A percentile compares a stretch with the other conserved stretches of the same genome.
These are phyloP conservation scores for Chrysopilus asiliformis DNA, from an alignment of 2,888 invertebrate species.

Conservation along the genomic window DNA sequence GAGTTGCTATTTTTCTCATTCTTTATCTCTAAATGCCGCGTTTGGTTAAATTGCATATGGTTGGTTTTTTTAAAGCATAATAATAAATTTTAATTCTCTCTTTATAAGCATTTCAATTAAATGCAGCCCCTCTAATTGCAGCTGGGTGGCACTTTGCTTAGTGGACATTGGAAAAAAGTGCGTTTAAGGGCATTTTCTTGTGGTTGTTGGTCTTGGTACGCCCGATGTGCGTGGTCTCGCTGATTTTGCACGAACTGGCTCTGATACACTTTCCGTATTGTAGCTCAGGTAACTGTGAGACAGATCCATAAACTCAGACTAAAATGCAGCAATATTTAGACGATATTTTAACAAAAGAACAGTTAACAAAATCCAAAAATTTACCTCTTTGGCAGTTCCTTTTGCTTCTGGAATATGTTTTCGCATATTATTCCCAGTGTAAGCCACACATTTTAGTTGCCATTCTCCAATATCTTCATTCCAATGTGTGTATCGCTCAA, in stretches of 20 bases:
- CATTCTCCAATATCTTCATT: conserved; percentile 98
- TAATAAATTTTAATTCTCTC: too few species aligned
- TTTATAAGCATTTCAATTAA: too few species aligned
- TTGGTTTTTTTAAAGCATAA: too few species aligned
- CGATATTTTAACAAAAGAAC: conserved; percentile 4
- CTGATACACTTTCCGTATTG: conserved; percentile 42
- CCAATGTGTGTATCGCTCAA: conserved; percentile 88
- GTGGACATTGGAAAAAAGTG: too few species aligned
- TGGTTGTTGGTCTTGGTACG: conserved; percentile 41
- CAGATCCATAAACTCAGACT: conserved; percentile 47
- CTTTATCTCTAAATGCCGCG: too few species aligned
- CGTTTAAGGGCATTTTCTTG: conserved; percentile 15
- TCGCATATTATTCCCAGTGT: conserved; percentile 97
- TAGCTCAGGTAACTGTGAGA: conserved; percentile 55
- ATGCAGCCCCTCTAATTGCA: too few species aligned
- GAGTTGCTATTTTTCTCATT: too few species aligned
- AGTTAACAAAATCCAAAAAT: conserved; percentile 2
- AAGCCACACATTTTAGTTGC: conserved; percentile 95
- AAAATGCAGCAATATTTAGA: conserved; percentile 9
- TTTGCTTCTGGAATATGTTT: conserved; percentile 42
- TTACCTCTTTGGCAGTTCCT: conserved; percentile 29
- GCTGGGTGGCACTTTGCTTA: too few species aligned
- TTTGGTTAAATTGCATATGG: too few species aligned
- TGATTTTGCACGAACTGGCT: conserved; percentile 41
- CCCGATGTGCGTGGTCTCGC: conserved; percentile 40